Conservation (phyloP, 2,888 invertebrate genomes). For the Polylopha cassiicola region DNA sequence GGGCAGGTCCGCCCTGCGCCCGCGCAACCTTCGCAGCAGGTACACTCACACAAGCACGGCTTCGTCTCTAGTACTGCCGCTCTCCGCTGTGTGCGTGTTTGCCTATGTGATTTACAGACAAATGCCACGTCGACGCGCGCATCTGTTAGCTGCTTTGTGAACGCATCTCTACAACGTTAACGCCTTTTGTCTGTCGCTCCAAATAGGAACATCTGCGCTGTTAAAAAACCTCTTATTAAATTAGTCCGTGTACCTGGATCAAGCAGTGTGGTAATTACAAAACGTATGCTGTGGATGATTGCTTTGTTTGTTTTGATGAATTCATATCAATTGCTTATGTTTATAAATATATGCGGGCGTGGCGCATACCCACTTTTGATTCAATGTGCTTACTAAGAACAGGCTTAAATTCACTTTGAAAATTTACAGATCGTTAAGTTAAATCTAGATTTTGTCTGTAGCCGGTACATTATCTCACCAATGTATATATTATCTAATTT, state of each 20-base stretch:
- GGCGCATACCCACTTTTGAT: no score
- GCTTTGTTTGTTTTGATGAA: slow-evolving; percentile 44
- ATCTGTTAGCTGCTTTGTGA: slow-evolving; percentile 66
- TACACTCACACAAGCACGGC: slow-evolving; percentile 35
- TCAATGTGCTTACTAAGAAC: no score
- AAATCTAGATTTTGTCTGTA: no score
- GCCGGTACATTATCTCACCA: no score
- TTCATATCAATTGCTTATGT: slow-evolving; percentile 34
- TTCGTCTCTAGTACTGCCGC: slow-evolving; percentile 26
- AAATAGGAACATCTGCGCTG: slow-evolving; percentile 57
- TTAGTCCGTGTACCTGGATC: slow-evolving; percentile 42
- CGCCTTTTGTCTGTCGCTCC: slow-evolving; percentile 57
- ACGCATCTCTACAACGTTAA: slow-evolving; percentile 57
- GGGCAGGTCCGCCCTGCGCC: slow-evolving; percentile 46
- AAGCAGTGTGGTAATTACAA: slow-evolving; percentile 49
- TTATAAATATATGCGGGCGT: no score
- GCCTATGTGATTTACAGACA: slow-evolving; percentile 70
- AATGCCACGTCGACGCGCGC: slow-evolving; percentile 58
- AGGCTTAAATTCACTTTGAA: no score
- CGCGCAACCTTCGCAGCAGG: slow-evolving; percentile 42
- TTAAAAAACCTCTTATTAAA: slow-evolving; percentile 50
- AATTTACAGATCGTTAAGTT: no score
- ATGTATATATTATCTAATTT: no score
- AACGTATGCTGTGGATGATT: slow-evolving; percentile 34
- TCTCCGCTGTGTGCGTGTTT: slow-evolving; percentile 44